Conservation (phyloP, 2,888 invertebrate genomes). For the Rugalucina vietnamica region DNA sequence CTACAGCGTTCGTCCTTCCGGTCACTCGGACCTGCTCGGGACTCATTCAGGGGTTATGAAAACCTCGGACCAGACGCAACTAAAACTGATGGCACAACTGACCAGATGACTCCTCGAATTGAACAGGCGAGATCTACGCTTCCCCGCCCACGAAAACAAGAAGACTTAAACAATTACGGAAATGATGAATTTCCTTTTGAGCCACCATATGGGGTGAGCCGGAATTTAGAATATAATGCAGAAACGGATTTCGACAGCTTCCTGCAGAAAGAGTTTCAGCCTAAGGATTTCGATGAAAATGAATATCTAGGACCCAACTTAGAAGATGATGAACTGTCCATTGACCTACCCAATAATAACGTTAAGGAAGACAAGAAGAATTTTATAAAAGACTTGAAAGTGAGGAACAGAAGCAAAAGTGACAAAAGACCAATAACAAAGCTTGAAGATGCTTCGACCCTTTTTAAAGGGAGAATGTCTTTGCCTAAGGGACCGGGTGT, state of each 20-base stretch:
- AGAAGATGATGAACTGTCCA: no score
- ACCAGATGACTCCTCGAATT: neutral
- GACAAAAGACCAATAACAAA: neutral
- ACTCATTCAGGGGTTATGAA: neutral
- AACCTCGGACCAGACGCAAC: neutral
- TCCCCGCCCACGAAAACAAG: neutral
- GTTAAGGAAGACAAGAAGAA: neutral
- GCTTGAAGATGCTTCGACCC: neutral
- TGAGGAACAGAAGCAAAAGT: neutral
- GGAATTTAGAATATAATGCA: neutral
- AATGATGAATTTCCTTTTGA: neutral
- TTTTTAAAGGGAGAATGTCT: slow-evolving; percentile 8
- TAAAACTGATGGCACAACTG: neutral
- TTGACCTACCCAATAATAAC: no score
- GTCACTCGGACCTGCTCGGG: neutral
- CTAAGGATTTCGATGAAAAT: neutral
- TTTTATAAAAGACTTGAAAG: neutral
- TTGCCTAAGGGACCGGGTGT: neutral
- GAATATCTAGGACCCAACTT: no score
- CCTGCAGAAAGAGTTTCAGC: neutral
- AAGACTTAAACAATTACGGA: neutral
- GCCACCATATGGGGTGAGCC: neutral
- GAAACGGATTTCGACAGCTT: neutral
- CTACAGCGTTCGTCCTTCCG: neutral
- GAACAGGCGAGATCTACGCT: neutral